Percentiles rank a stretch among this genome's conserved stretches.
Evolutionary conservation across 2,113 vertebrate genomes (phyloP).

Genomic region (Anhinga rufa): DNA sequence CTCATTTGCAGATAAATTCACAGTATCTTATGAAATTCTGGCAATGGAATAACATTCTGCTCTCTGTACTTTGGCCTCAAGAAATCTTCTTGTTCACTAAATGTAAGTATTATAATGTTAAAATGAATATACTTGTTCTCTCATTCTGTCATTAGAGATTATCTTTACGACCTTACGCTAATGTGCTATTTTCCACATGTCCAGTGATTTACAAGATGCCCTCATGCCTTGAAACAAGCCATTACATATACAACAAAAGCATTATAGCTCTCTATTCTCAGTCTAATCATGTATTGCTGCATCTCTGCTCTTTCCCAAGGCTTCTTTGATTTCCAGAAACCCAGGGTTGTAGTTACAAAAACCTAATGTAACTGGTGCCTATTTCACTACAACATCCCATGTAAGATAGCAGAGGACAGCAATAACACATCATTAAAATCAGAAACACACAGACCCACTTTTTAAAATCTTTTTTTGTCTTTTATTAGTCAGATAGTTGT

Average conservation of each 20-base stretch:
- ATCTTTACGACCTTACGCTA: neutral
- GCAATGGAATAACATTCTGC: neutral
- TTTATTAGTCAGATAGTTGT: neutral
- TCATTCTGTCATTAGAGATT: neutral
- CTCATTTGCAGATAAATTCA: conserved; percentile 13
- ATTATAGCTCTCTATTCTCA: neutral
- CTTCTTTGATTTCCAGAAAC: neutral
- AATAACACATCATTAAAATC: neutral
- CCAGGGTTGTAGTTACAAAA: neutral
- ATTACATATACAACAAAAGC: neutral
- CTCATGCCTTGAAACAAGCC: neutral
- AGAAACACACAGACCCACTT: neutral
- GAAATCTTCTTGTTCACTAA: neutral
- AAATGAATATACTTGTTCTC: neutral
- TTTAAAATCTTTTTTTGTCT: neutral
- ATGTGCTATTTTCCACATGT: neutral
- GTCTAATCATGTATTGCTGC: neutral
- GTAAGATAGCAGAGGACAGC: neutral
- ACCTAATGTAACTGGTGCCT: neutral
- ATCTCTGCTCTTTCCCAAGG: neutral
- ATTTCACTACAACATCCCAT: neutral
- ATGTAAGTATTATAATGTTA: neutral
- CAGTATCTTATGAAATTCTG: neutral
- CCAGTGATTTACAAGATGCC: neutral
- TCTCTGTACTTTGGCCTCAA: neutral